Conservation (phyloP, 2,113 vertebrate genomes). For the Neolamprologus fasciatus region DNA sequence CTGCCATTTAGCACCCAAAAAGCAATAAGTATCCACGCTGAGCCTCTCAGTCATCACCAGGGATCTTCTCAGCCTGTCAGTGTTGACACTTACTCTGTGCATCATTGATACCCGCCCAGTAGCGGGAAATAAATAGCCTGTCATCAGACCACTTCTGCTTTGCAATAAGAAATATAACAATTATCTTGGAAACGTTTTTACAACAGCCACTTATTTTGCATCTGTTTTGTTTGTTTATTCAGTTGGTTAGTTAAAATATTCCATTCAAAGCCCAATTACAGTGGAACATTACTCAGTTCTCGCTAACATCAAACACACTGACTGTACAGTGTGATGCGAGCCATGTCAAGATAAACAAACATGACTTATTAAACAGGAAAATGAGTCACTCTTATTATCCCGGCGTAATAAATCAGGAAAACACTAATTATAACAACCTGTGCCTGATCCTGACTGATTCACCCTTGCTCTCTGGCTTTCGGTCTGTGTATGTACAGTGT, state of each 20-base stretch:
- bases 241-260: constrained; percentile 39
- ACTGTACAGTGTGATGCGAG: constrained; percentile 15
- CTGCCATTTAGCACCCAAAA: constrained; percentile 20
- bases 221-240: constrained; percentile 30
- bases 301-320: constrained; percentile 28
- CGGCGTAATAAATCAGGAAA: constrained; percentile 55
- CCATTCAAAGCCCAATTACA: constrained; percentile 51
- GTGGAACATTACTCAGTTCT: constrained; percentile 19
- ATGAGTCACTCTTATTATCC: constrained; percentile 55
- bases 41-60: constrained; percentile 17
- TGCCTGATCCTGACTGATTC: constrained; percentile 40
- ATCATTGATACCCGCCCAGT: constrained; percentile 23
- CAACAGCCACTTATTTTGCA: neutral
- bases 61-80: constrained; percentile 25
- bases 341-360: constrained; percentile 61
- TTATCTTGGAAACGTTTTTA: constrained; percentile 7
- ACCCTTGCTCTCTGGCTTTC: constrained; percentile 18
- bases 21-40: neutral
- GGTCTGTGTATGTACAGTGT: neutral
- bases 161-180: constrained; percentile 19
- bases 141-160: constrained; percentile 18
- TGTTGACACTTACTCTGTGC: constrained; percentile 31
- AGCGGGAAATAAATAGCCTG: constrained; percentile 36
- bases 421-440: constrained; percentile 65
- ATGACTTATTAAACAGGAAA: constrained; percentile 58